Evolutionary conservation across 2,113 vertebrate genomes (phyloP), one percentile per base, ranked within the genome.

Genomic region (Dipodomys ordii): DNA sequence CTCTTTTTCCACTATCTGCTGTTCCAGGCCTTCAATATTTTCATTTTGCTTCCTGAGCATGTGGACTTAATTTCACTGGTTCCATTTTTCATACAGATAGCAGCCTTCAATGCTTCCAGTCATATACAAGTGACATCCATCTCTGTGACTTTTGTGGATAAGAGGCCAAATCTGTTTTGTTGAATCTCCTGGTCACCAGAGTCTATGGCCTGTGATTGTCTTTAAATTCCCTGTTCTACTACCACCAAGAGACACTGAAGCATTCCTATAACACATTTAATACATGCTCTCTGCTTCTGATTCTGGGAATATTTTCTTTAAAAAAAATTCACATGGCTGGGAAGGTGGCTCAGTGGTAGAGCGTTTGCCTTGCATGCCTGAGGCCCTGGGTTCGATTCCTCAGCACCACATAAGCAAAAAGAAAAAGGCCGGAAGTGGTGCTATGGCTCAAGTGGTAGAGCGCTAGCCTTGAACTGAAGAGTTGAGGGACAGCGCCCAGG

Each of bases 51-150:
- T 88, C 30, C 20, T 90, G 25, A 35, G 35, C 73, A 46, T 87
- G 9, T 90, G n/a, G 22, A 79, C 79, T 90, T 87, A 53, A 25
- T 84, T 91, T 92, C 53, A 65, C 60, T 72, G 60, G 46, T 35
- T 91, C 72, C 53, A 30, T 91, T 76, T 76, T 89, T 88, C 92
- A 83, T 53, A 64, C 1, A 80, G 64, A 49, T 79, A 49, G 32
- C 25, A 74, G 62, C 53, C 7, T 91, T 62, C 30, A 32, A 20
- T 87, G 16, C 28, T 86, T 28, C 60, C 15, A 71, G 49, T 39
- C 60, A 57, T 69, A 39, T 35, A n/a, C 30, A 11, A 39, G 44
- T 28, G 76, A 30, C 20, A 69, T 67, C 57, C 57, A 86, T n/a
- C 8, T 79, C 68, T 90, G 25, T 90, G 25, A 13, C 83, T 39